These are phyloP conservation scores for Steinernema hermaphroditum DNA, from an alignment of 2,888 invertebrate species.

Conservation along the genomic window DNA sequence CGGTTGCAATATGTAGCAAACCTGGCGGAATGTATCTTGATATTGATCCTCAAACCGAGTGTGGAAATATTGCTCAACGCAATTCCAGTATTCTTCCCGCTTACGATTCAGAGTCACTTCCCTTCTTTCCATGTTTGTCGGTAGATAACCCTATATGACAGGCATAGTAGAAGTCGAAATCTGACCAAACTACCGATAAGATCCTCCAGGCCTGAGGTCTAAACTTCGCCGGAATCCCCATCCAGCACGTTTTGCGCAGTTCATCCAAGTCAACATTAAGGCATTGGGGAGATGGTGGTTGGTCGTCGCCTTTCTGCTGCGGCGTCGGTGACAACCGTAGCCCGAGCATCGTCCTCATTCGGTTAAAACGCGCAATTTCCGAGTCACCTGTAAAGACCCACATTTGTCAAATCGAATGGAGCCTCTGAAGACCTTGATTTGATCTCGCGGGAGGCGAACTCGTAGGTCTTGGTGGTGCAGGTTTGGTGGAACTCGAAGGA, in stretches of 20 bases:
- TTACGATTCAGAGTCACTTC: constrained; percentile 85
- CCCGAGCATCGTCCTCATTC: constrained; percentile 45
- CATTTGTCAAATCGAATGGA: neutral
- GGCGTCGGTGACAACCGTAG: constrained; percentile 5
- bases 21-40: constrained; percentile 88
- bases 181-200: constrained; percentile 71
- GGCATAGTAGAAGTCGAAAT: neutral
- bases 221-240: constrained; percentile 89
- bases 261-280: constrained; percentile 52
- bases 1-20: constrained; percentile 61
- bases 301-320: neutral
- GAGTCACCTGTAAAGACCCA: constrained; percentile 10
- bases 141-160: constrained; percentile 81
- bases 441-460: neutral
- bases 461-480: neutral
- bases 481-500: neutral
- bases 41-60: constrained; percentile 84
- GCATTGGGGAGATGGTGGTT: constrained; percentile 8
- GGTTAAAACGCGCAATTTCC: constrained; percentile 43
- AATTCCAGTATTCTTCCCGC: constrained; percentile 84
- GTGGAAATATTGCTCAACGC: constrained; percentile 90
- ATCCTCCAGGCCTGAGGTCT: constrained; percentile 76
- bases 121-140: constrained; percentile 85
- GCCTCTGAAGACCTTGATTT: neutral
- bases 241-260: constrained; percentile 75